Percentiles rank a stretch among this genome's conserved stretches.
Conservation (phyloP, 2,888 invertebrate species). For the Ophion ventricosus region DNA sequence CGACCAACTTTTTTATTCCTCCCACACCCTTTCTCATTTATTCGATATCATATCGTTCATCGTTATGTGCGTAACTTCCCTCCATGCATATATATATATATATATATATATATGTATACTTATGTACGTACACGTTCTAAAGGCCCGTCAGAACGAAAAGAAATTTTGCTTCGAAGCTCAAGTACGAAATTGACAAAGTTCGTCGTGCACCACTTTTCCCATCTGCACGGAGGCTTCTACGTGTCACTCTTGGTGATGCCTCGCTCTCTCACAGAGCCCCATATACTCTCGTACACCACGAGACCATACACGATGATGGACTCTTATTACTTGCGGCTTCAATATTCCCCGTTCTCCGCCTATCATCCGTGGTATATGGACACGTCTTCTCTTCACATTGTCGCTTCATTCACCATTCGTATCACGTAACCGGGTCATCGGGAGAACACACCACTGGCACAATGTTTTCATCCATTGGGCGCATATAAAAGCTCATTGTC, state of each 20-base stretch:
- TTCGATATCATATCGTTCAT: conserved; percentile 60
- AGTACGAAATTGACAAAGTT: conserved; percentile 69
- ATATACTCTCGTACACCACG: not conserved
- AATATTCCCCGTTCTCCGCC: conserved; percentile 32
- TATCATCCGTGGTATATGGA: conserved; percentile 39
- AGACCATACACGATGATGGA: conserved; percentile 16
- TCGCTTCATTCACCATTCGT: conserved; percentile 62
- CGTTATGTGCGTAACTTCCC: conserved; percentile 57
- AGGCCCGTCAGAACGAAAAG: conserved; percentile 45
- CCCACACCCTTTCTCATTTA: conserved; percentile 44
- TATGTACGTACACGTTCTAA: not conserved
- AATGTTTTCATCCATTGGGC: conserved; percentile 44
- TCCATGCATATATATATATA: conserved; percentile 2
- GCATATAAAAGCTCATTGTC: conserved; percentile 40
- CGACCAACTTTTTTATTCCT: conserved; percentile 34
- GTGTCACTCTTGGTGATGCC: conserved; percentile 42
- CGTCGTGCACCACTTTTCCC: conserved; percentile 49
- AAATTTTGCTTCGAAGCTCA: conserved; percentile 56
- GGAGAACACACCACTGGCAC: conserved; percentile 15
- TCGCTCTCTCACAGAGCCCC: conserved; percentile 10
- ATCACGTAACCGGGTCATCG: conserved; percentile 62
- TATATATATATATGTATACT: conserved; percentile 6
- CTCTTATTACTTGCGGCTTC: conserved; percentile 51
- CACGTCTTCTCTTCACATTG: conserved; percentile 48
- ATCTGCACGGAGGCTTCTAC: conserved; percentile 39